Percentiles rank a stretch among this genome's conserved stretches.
phyloP scores from a whole-genome alignment of 2,113 vertebrate genomes.

The Megaleporinus macrocephalus region DNA sequence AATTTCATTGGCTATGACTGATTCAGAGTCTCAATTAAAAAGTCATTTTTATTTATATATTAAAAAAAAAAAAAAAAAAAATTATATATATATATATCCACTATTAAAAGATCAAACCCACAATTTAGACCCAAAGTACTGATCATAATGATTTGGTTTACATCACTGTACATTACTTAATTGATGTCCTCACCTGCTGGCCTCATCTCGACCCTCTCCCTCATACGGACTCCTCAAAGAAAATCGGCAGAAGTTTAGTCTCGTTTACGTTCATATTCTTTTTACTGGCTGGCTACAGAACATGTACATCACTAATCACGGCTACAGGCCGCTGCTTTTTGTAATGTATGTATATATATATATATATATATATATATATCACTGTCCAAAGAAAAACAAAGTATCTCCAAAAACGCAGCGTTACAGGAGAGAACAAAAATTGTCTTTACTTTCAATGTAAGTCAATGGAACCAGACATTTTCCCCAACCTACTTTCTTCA shows the following conservation, averaged over 20 bases:
- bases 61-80: not conserved
- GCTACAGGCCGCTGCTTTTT: not conserved
- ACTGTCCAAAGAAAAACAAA: too few relatives aligned
- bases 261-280: slow-evolving; percentile 27
- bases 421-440: too few relatives aligned
- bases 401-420: too few relatives aligned
- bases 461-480: too few relatives aligned
- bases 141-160: slow-evolving; percentile 23
- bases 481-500: too few relatives aligned
- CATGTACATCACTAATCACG: not conserved
- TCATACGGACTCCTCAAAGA: slow-evolving; percentile 86
- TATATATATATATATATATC: too few relatives aligned
- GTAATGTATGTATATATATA: too few relatives aligned
- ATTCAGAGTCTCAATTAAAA: not conserved
- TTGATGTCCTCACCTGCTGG: slow-evolving; percentile 79
- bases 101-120: not conserved
- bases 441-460: too few relatives aligned
- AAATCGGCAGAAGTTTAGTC: slow-evolving; percentile 71
- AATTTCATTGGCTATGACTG: not conserved
- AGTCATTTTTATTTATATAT: not conserved
- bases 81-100: too few relatives aligned
- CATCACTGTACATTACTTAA: slow-evolving; percentile 34
- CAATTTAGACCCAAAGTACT: slow-evolving; percentile 1
- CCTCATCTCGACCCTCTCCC: slow-evolving; percentile 83
- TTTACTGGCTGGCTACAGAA: slow-evolving; percentile 12